These are phyloP conservation scores for Noctua janthina DNA, from an alignment of 2,888 invertebrate genomes.

Conservation along the genomic window DNA sequence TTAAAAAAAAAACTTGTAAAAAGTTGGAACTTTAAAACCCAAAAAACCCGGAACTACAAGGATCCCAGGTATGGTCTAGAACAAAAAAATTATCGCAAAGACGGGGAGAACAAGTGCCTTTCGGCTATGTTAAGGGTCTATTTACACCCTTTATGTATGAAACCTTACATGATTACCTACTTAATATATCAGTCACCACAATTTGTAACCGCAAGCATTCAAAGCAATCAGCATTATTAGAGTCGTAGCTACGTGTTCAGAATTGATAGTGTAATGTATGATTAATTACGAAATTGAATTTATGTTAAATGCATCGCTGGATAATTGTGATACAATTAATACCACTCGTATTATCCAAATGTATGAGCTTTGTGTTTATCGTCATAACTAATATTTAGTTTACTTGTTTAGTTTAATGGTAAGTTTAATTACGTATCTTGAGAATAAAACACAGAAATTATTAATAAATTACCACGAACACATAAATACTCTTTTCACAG, in stretches of 20 bases:
- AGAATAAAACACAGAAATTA: not conserved
- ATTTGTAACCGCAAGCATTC: constrained; percentile 46
- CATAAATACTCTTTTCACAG: not conserved
- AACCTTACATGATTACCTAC: constrained; percentile 39
- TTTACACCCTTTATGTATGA: too few relatives aligned
- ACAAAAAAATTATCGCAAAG: too few relatives aligned
- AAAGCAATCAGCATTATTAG: constrained; percentile 55
- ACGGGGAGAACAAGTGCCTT: too few relatives aligned
- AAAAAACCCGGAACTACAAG: too few relatives aligned
- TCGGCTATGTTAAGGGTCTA: too few relatives aligned
- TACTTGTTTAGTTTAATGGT: not conserved
- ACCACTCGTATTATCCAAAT: constrained; percentile 9
- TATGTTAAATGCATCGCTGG: constrained; percentile 49
- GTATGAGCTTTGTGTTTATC: constrained; percentile 8
- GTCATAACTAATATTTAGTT: not conserved
- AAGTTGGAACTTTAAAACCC: too few relatives aligned
- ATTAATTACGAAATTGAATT: constrained; percentile 60
- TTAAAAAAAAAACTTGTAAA: too few relatives aligned
- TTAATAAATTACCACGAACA: not conserved
- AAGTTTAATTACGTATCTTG: not conserved
- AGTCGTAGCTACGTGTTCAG: constrained; percentile 37
- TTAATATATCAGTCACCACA: constrained; percentile 26
- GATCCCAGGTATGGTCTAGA: too few relatives aligned
- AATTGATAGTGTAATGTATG: constrained; percentile 55
- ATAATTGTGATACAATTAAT: constrained; percentile 48